These are phyloP conservation scores for Sapajus apella DNA, from an alignment of 2,113 vertebrate genomes.

Conservation along the genomic window DNA sequence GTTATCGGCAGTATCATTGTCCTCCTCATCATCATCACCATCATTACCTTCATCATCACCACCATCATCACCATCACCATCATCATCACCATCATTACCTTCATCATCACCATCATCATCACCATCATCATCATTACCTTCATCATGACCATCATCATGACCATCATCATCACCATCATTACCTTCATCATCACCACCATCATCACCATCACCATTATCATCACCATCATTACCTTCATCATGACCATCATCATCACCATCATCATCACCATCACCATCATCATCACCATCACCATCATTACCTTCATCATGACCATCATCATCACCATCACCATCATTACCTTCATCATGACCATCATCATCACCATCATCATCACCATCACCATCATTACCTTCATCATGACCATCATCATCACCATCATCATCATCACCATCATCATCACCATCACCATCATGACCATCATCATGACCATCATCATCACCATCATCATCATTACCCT, in stretches of 20 bases:
- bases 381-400: rapidly evolving
- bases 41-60: rapidly evolving
- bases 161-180: rapidly evolving
- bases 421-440: no score
- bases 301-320: rapidly evolving
- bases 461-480: rapidly evolving
- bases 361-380: not conserved
- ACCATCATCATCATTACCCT: rapidly evolving
- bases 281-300: rapidly evolving
- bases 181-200: not conserved
- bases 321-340: not conserved
- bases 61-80: rapidly evolving
- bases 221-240: rapidly evolving
- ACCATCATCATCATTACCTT: rapidly evolving
- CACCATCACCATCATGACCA: not conserved
- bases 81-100: rapidly evolving
- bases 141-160: not conserved
- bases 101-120: rapidly evolving
- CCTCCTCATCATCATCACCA: rapidly evolving
- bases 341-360: not conserved
- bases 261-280: rapidly evolving
- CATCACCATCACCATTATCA: rapidly evolving
- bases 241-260: rapidly evolving
- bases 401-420: no score
- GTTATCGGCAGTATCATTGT: no score